phyloP scores from a whole-genome alignment of 2,888 invertebrate genomes.

The Orthosia gothica region DNA sequence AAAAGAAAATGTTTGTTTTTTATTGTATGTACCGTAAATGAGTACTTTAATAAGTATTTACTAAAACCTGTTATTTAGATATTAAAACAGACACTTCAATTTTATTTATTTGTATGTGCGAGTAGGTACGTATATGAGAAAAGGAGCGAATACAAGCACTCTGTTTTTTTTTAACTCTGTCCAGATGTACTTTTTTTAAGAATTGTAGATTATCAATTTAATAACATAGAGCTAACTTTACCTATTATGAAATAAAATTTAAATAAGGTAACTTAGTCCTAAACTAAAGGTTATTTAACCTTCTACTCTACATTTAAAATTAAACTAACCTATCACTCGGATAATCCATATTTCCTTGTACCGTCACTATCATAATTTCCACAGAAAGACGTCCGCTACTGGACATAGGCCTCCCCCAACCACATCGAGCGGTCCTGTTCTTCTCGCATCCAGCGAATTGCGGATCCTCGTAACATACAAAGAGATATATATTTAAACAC shows the following conservation, averaged over 20 bases:
- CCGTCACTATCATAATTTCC: background rate
- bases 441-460: background rate
- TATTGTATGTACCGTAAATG: too few species aligned
- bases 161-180: background rate
- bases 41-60: too few species aligned
- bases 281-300: background rate
- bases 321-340: background rate
- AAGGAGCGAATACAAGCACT: background rate
- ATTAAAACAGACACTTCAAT: too few species aligned
- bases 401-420: background rate
- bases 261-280: background rate
- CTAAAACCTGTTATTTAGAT: too few species aligned
- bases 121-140: background rate
- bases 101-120: too few species aligned
- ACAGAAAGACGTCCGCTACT: background rate
- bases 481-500: conserved; percentile 20
- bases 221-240: background rate
- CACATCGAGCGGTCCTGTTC: background rate
- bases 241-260: background rate
- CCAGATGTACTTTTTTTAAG: background rate
- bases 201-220: background rate
- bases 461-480: background rate
- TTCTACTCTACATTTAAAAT: too few species aligned
- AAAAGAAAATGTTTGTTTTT: too few species aligned
- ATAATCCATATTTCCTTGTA: background rate